Base-by-base conservation (phyloP, 2,888 invertebrate genomes). In the Oxyscelio sp. region DNA sequence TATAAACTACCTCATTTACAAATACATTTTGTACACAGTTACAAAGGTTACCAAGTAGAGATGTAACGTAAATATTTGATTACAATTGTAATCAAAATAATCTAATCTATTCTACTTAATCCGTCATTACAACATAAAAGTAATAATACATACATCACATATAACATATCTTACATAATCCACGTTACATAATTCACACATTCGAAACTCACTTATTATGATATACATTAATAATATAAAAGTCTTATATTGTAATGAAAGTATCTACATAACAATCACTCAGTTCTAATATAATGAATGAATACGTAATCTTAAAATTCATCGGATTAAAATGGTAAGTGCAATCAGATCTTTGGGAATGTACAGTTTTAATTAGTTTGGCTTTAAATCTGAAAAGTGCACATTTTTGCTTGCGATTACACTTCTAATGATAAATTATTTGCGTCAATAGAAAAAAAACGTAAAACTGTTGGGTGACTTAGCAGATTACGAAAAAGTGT, bases 401-500 rank as follows among this genome's bases (percentile, higher is more conserved):
- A 13, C 19, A 34, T 27, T 58, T 58, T 34, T 24, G 40, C 8
- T 1, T 3, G n/a, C 11, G 15, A 22, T 63, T 45, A 45, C 48
- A 13, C 27, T 27, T 15, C 34, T 50, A 50, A 34, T 50, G 22
- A 38, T 38, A 66, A 66, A 66, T 50, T 50, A 66, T 66, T 66
- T 65, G 38, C 34, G 40, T 40, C 40, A 15, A 40, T 66, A 61
- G 50, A 27, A 45, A 83, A 79, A 58, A 79, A 68, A n/a, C 4
- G 31, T 52, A 54, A 38, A 56, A 71, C 48, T 77, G 58, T 63
- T 74, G 24, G 70, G 59, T 82, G 82, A 81, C 79, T 78, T 75
- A 38, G 79, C 79, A 70, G 77, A 83, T 78, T 83, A 78, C 78
- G 83, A 83, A 78, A 78, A 83, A 52, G 77, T 83, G 77, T 83